Evolutionary conservation across 2,113 vertebrate species (phyloP), one percentile per base, ranked within the genome.

Genomic region (Microcebus murinus): DNA sequence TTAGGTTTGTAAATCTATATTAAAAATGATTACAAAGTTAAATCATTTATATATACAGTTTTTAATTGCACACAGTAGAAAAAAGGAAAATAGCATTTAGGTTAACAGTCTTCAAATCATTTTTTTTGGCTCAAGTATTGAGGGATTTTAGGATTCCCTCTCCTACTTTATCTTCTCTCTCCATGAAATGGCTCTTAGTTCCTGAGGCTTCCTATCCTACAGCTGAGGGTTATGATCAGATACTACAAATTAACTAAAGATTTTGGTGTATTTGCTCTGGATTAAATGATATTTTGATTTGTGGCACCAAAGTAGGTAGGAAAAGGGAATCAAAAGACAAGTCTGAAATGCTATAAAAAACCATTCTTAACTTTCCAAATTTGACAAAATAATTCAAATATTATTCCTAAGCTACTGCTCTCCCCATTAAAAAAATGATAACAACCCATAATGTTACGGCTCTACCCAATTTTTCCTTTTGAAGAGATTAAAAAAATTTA

Each of bases 1-100:
- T 94, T 17, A 92, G 12, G 71, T 82, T 83, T 97, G 20, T 71
- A 59, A 9, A 59, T 89, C 36, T 87, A 42, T 76, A 92, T 87
- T 97, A 88, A 31, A 55, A 91, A 86, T 39, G 70, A 48, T 77
- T 93, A 80, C 2, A 74, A 76, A 89, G 39, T 84, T 61, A 39
- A 83, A 55, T 85, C 0, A 21, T 31, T 29, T 80, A 29, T 36
- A 65, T 87, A 17, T 67, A 18, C 7, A 65, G 2, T 42, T 82
- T 81, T 94, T 50, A 87, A 55, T 42, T 67, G 14, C 0, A 90
- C 42, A 77, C 59, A 67, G 68, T 76, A 67, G 20, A 25, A 74
- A 77, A 81, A 65, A n/a, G 1, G 65, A 88, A 95, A 81, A 71
- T 17, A 81, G 4, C 90, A 87, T 65, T 89, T 36, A 21, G 74